These are phyloP conservation scores for Pemphigus obesinymphae DNA, from an alignment of 1,140 invertebrate species.

Conservation along the genomic window DNA sequence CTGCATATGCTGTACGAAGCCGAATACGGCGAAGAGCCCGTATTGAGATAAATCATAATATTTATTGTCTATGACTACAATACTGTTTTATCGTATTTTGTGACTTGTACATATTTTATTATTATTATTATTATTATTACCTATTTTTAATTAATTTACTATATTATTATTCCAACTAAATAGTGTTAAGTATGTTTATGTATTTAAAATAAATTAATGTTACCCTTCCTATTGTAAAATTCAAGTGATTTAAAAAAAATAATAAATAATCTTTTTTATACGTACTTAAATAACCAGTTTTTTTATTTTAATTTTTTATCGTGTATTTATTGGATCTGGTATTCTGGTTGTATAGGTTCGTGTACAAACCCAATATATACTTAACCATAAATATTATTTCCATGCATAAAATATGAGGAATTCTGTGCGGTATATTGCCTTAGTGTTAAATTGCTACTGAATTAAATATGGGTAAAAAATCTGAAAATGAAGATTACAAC, in stretches of 20 bases:
- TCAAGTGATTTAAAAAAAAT: background rate
- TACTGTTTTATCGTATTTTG: background rate
- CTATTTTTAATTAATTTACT: no score
- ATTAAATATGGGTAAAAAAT: no score
- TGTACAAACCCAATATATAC: no score
- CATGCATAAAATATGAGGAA: background rate
- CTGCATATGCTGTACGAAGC: conserved; percentile 32
- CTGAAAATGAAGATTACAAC: no score
- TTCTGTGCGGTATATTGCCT: background rate
- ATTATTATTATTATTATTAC: conserved; percentile 1
- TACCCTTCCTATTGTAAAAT: background rate
- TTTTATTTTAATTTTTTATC: background rate
- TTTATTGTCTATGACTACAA: background rate
- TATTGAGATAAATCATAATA: background rate
- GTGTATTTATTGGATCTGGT: background rate
- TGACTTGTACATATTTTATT: background rate
- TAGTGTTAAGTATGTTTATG: background rate
- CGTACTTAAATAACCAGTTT: background rate
- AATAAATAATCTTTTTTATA: background rate
- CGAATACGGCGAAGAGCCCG: conserved; percentile 22
- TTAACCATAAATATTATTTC: background rate
- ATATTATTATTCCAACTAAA: background rate
- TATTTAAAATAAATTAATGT: no score
- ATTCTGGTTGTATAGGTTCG: no score
- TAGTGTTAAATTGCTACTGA: background rate